phyloP scores from a whole-genome alignment of 2,888 invertebrate species.

The Agapostemon virescens region DNA sequence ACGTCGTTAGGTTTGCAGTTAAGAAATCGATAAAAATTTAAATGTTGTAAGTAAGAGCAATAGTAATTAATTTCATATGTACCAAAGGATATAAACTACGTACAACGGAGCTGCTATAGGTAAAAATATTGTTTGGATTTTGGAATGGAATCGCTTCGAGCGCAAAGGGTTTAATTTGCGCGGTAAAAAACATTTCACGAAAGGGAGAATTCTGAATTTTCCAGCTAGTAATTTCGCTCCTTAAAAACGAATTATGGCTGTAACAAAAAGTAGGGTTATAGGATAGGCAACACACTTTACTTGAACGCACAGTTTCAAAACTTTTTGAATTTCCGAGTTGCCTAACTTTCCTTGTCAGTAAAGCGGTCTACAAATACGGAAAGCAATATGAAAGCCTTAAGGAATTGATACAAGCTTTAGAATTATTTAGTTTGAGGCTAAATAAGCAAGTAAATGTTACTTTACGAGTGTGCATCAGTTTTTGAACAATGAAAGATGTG shows the following conservation, averaged over 20 bases:
- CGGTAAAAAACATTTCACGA: background rate
- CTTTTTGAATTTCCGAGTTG: constrained; percentile 2
- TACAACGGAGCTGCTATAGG: no score
- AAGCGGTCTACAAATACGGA: background rate
- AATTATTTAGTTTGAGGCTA: no score
- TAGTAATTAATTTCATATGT: no score
- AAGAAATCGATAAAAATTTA: no score
- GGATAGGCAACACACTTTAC: background rate
- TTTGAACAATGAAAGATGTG: background rate
- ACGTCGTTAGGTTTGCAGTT: no score
- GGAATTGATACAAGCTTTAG: background rate
- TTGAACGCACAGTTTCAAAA: constrained; percentile 5
- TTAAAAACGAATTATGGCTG: constrained; percentile 2
- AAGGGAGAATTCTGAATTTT: background rate
- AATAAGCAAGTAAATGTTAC: no score
- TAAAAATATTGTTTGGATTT: no score
- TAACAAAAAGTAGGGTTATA: background rate
- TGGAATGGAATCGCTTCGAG: no score
- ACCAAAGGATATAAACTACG: no score
- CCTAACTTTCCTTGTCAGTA: background rate
- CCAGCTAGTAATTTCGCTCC: background rate
- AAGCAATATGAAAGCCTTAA: background rate
- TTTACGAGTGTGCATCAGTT: no score
- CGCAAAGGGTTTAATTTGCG: no score
- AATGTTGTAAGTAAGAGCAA: no score